Percentiles rank a stretch among this genome's conserved stretches.
phyloP scores from a whole-genome alignment of 2,888 invertebrate genomes.

The Eupithecia subumbrata region DNA sequence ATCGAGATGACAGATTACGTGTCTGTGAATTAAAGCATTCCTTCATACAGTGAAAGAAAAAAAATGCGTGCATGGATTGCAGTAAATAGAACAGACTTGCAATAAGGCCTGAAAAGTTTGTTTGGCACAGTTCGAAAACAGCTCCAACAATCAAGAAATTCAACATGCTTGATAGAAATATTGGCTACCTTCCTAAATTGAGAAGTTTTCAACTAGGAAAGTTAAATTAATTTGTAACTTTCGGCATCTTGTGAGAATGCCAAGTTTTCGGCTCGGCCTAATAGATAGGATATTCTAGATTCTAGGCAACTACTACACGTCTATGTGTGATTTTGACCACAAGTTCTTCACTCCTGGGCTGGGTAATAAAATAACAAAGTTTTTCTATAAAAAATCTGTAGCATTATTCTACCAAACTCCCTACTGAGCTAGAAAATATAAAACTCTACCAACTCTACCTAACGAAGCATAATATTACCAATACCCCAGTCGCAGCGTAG shows the following conservation, averaged over 20 bases:
- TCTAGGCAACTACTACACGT: background rate
- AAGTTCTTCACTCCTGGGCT: background rate
- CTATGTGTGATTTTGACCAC: background rate
- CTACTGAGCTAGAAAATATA: background rate
- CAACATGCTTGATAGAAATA: conserved; percentile 32
- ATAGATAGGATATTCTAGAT: conserved; percentile 9
- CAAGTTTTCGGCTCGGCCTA: conserved; percentile 25
- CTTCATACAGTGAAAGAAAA: no score
- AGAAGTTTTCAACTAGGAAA: conserved; percentile 24
- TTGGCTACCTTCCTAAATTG: conserved; percentile 30
- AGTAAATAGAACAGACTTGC: background rate
- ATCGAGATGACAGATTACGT: no score
- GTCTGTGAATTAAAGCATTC: no score
- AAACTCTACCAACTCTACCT: conserved; percentile 7
- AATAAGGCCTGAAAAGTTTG: conserved; percentile 17
- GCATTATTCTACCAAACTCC: no score
- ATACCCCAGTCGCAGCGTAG: conserved; percentile 5
- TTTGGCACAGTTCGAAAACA: conserved; percentile 16
- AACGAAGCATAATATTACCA: conserved; percentile 24
- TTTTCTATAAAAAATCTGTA: background rate
- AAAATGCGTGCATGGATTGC: no score
- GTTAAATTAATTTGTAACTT: conserved; percentile 35
- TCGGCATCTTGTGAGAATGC: conserved; percentile 17
- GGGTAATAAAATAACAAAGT: background rate
- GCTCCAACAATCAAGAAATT: conserved; percentile 28